Conservation (phyloP, 2,888 invertebrate genomes). For the Serripes groenlandicus region DNA sequence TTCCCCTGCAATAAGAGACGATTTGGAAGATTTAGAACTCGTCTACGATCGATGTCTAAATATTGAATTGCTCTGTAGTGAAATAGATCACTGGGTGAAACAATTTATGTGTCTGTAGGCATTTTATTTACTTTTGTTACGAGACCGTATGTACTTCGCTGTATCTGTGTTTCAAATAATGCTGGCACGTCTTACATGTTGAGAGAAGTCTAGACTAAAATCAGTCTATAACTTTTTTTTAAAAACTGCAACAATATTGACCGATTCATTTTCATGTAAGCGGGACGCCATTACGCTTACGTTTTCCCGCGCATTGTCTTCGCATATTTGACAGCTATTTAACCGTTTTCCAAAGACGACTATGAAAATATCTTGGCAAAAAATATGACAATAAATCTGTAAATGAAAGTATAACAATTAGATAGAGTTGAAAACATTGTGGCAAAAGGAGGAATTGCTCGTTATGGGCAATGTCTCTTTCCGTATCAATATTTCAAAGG, state of each 20-base stretch:
- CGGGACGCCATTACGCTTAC: too few species aligned
- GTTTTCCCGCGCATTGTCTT: not conserved
- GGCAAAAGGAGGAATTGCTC: not conserved
- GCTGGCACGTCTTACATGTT: too few species aligned
- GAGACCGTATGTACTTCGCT: not conserved
- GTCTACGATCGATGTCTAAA: constrained; percentile 15
- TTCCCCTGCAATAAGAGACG: constrained; percentile 14
- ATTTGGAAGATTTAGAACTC: constrained; percentile 12
- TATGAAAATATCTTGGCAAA: not conserved
- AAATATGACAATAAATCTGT: not conserved
- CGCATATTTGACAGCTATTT: not conserved
- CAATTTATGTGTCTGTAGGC: constrained; percentile 18
- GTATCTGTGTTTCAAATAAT: too few species aligned
- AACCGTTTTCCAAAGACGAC: not conserved
- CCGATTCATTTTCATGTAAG: too few species aligned
- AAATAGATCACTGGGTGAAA: constrained; percentile 1
- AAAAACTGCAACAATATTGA: too few species aligned
- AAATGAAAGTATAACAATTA: not conserved
- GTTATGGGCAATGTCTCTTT: not conserved
- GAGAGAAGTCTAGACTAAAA: too few species aligned
- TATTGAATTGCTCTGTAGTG: constrained; percentile 19
- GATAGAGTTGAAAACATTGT: not conserved
- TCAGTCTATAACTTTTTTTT: too few species aligned
- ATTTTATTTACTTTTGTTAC: not conserved
- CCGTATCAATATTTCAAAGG: not conserved